Percentiles rank a stretch among this genome's conserved stretches.
Conservation (phyloP, 2,113 vertebrate genomes). For the Bubalus kerabau region DNA sequence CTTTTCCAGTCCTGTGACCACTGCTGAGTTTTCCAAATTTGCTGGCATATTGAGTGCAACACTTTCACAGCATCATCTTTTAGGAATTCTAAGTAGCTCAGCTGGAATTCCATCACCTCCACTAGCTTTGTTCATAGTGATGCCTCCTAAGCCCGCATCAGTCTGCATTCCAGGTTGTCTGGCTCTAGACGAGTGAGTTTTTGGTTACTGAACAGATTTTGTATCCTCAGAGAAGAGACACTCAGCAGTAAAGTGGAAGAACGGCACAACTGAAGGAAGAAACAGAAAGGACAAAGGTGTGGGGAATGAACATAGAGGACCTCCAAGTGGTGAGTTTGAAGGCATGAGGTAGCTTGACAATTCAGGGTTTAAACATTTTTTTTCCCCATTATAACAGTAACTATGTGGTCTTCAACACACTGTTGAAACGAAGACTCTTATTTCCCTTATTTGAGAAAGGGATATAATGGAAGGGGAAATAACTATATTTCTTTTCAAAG, state of each 20-base stretch:
- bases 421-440: neutral
- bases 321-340: neutral
- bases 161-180: neutral
- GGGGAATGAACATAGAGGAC: accelerated
- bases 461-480: neutral
- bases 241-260: neutral
- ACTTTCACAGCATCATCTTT: neutral
- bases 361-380: neutral
- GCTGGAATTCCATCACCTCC: neutral
- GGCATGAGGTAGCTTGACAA: neutral
- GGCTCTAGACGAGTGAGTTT: neutral
- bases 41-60: neutral
- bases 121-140: neutral
- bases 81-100: neutral
- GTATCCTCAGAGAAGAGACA: neutral
- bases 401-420: neutral
- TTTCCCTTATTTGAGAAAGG: neutral
- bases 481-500: neutral
- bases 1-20: neutral
- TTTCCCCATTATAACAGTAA: neutral
- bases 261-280: neutral
- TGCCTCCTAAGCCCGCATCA: neutral
- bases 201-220: neutral
- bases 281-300: neutral
- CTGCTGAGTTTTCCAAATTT: neutral